Percentiles rank a stretch among this genome's conserved stretches.
phyloP scores from a whole-genome alignment of 2,888 invertebrate species.

The Caenorhabditis sp. region DNA sequence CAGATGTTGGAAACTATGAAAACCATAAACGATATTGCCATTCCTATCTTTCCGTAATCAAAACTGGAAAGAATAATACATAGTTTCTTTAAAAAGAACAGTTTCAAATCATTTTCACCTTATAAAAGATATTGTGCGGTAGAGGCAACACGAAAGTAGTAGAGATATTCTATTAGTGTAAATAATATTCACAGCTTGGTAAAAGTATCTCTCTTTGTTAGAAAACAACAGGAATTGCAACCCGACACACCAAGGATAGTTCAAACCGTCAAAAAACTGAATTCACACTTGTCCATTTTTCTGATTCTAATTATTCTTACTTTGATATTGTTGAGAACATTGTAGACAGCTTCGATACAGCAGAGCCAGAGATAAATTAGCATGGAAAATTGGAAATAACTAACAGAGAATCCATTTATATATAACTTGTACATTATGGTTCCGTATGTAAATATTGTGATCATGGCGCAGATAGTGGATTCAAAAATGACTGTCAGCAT shows the following conservation, averaged over 20 bases:
- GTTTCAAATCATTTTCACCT: no score
- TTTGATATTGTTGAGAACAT: slow-evolving; percentile 17
- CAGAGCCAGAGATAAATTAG: slow-evolving; percentile 19
- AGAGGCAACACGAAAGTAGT: slow-evolving; percentile 34
- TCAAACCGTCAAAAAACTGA: slow-evolving; percentile 24
- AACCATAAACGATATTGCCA: slow-evolving; percentile 21
- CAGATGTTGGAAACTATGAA: slow-evolving; percentile 40
- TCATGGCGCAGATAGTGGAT: not conserved
- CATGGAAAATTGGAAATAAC: slow-evolving; percentile 47
- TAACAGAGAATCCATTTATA: slow-evolving; percentile 27
- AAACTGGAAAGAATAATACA: no score
- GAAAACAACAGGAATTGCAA: slow-evolving; percentile 28
- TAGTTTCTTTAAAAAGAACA: no score
- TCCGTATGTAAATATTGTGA: slow-evolving; percentile 20
- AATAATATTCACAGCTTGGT: slow-evolving; percentile 29
- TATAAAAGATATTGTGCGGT: slow-evolving; percentile 34
- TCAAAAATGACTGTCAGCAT: not conserved
- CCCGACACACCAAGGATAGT: slow-evolving; percentile 23
- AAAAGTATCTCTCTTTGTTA: slow-evolving; percentile 19
- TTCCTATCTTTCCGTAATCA: slow-evolving; percentile 32
- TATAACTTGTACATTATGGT: not conserved
- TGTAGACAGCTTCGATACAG: slow-evolving; percentile 21
- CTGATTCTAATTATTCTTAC: not conserved
- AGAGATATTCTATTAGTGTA: slow-evolving; percentile 40
- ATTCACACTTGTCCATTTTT: not conserved